Percentiles rank a stretch among this genome's conserved stretches.
These are phyloP conservation scores for Achroia grisella DNA, from an alignment of 1,140 invertebrate genomes.

Conservation along the genomic window DNA sequence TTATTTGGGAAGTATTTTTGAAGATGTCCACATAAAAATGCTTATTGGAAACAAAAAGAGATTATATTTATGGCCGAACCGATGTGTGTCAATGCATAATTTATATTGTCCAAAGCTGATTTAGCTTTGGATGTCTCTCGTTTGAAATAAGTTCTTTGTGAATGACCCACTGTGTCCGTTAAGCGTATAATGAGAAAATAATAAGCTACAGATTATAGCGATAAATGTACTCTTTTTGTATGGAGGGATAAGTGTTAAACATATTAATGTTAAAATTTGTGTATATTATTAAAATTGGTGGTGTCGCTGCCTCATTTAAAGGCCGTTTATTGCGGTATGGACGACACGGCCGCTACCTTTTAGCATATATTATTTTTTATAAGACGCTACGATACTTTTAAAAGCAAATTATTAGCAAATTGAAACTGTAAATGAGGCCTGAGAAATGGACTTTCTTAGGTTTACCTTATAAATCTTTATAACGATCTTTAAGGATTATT, in stretches of 20 bases:
- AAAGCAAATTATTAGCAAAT: conserved; percentile 5
- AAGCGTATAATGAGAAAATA: conserved; percentile 33
- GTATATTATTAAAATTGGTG: conserved; percentile 13
- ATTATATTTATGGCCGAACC: conserved; percentile 59
- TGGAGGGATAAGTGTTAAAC: conserved; percentile 4
- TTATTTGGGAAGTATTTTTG: conserved; percentile 70
- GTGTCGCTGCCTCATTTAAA: conserved; percentile 8
- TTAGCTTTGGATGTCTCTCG: conserved; percentile 42
- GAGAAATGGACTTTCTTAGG: background rate
- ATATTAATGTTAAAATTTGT: too few relatives aligned
- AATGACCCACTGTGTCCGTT: conserved; percentile 29
- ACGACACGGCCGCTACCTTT: conserved; percentile 19
- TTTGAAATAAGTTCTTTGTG: conserved; percentile 62
- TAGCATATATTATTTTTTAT: conserved; percentile 9
- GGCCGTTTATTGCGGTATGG: conserved; percentile 8
- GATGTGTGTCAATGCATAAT: conserved; percentile 67
- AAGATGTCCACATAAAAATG: conserved; percentile 67
- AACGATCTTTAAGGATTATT: too few relatives aligned
- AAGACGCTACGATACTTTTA: background rate
- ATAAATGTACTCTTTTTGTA: conserved; percentile 19
- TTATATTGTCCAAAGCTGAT: conserved; percentile 60
- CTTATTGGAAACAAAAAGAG: conserved; percentile 65
- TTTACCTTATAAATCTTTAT: background rate
- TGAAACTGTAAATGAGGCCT: conserved; percentile 2
- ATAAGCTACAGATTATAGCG: conserved; percentile 12